Base-by-base conservation (phyloP, 2,113 vertebrate genomes). In the Pomatorhinus ruficollis region DNA sequence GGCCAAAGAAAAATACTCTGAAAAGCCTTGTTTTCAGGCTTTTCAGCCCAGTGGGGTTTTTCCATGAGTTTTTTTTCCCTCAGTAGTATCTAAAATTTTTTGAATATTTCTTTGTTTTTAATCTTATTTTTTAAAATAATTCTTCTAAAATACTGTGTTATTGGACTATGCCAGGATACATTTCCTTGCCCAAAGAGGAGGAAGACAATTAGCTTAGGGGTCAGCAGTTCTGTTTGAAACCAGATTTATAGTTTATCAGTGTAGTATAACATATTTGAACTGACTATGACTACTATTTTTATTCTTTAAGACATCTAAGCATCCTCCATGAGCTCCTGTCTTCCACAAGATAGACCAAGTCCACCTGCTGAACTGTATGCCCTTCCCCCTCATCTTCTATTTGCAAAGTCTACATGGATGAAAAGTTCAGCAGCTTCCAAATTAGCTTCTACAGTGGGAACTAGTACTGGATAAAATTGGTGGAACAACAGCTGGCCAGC, bases 31-130 rank as follows among this genome's bases (percentile, higher is more conserved):
- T 17, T 82, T 45, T 19, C 33, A 54, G 33, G 20, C 7, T 65
- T 79, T 66, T 45, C 50, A 80, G n/a, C 22, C 17, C 21, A 56
- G 17, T 31, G 10, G 18, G 13, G 2, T 3, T 54, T 66, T 68
- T 14, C 12, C 3, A 0, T 12, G 39, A 4, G 5, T 21, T 27
- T 21, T 33, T 8, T 27, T 5, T 1, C 14, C 2, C n/a, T 28
- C 25, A 39, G 10, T 35, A 52, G 18, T 15, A 71, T 54, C 22
- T 63, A 47, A 75, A 40, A 31, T 24, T 21, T 12, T 12, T 11
- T 13, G 0, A 9, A 12, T n/a, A 33, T 33, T 31, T 60, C 6
- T 86, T 93, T 74, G 8, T 10, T 59, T 89, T 82, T 61, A 30
- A 44, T 50, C 30, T 59, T 3, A 7, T 21, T 39, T 65, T 88